These are phyloP conservation scores for Crepidodera aurea DNA, from an alignment of 2,888 invertebrate genomes.

Conservation along the genomic window DNA sequence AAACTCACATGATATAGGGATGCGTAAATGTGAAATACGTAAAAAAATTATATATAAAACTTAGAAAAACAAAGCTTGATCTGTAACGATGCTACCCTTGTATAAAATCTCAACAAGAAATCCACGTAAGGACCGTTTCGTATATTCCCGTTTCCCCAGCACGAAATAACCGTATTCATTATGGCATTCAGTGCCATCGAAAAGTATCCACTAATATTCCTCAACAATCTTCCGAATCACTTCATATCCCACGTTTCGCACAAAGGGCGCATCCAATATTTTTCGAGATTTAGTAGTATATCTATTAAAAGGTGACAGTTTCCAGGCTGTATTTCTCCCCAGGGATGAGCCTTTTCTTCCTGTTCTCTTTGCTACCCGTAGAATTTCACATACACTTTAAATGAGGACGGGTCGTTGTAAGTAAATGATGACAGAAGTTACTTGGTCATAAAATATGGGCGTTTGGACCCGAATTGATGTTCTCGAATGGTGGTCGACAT, in stretches of 20 bases:
- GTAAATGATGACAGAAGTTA: neutral
- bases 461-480: neutral
- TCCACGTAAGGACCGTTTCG: too few relatives aligned
- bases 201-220: conserved; percentile 19
- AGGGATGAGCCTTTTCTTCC: conserved; percentile 15
- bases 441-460: neutral
- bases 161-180: conserved; percentile 15
- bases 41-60: too few relatives aligned
- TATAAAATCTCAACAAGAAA: too few relatives aligned
- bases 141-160: conserved; percentile 1
- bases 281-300: conserved; percentile 38
- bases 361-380: conserved; percentile 4
- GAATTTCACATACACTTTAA: neutral
- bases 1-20: too few relatives aligned
- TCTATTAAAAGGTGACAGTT: conserved; percentile 42
- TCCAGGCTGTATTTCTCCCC: conserved; percentile 21
- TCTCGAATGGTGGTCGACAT: too few relatives aligned
- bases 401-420: neutral
- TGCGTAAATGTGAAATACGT: too few relatives aligned
- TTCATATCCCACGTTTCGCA: conserved; percentile 16
- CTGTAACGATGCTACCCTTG: too few relatives aligned
- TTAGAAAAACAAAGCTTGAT: too few relatives aligned
- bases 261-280: conserved; percentile 35
- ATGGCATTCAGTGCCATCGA: conserved; percentile 8
- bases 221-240: conserved; percentile 22